Percentiles rank a stretch among this genome's conserved stretches.
Conservation (phyloP, 2,113 vertebrate species). For the Leiothrix lutea region DNA sequence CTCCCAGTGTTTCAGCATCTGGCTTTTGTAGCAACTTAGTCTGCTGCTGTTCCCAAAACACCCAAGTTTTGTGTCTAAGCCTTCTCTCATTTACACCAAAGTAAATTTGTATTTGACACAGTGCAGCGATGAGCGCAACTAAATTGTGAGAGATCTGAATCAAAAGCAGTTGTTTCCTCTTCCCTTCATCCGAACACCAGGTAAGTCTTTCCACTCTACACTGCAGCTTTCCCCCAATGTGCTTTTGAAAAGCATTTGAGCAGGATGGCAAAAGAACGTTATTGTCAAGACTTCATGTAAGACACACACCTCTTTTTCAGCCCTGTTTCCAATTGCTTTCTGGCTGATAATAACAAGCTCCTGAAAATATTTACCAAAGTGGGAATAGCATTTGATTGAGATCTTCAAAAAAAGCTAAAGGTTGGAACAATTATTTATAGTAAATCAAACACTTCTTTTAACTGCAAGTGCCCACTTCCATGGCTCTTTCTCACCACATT, state of each 20-base stretch:
- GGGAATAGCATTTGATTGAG: background rate
- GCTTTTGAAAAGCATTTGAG: background rate
- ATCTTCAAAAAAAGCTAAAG: background rate
- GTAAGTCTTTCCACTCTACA: background rate
- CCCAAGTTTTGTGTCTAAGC: background rate
- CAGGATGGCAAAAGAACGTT: background rate
- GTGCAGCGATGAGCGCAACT: background rate
- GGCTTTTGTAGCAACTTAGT: background rate
- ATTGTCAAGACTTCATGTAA: background rate
- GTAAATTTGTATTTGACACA: background rate
- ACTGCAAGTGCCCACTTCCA: background rate
- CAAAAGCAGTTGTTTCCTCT: background rate
- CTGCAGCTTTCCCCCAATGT: background rate
- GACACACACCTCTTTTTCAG: background rate
- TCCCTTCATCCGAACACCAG: background rate
- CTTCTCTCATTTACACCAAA: background rate
- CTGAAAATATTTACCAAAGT: conserved; percentile 1
- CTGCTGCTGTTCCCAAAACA: background rate
- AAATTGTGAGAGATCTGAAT: background rate
- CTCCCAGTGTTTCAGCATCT: background rate
- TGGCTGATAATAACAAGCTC: background rate
- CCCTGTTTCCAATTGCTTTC: background rate
- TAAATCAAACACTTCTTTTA: background rate
- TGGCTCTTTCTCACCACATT: background rate
- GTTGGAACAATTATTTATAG: background rate